These are phyloP conservation scores for Lapara coniferarum DNA, from an alignment of 2,888 invertebrate genomes.

Conservation along the genomic window DNA sequence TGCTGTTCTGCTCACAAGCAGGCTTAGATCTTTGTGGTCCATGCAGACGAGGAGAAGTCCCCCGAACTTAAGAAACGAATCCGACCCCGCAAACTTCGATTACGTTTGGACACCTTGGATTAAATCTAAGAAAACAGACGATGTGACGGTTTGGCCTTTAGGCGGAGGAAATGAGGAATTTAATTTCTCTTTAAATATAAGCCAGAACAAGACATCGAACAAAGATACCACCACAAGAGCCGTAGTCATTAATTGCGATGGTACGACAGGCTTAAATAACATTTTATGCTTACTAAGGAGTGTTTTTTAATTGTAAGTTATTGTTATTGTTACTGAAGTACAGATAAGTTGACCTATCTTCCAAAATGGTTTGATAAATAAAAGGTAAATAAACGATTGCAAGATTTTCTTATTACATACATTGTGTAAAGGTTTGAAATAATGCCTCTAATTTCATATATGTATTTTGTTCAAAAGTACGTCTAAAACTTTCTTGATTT, in stretches of 20 bases:
- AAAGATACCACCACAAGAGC: slow-evolving; percentile 48
- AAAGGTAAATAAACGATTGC: no score
- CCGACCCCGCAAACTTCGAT: slow-evolving; percentile 88
- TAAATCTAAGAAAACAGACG: slow-evolving; percentile 29
- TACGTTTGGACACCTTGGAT: slow-evolving; percentile 89
- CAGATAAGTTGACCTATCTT: neutral
- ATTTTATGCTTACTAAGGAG: slow-evolving; percentile 70
- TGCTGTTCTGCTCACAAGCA: slow-evolving; percentile 64
- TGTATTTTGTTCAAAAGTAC: no score
- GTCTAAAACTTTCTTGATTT: no score
- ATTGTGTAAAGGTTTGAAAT: no score
- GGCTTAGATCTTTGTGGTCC: slow-evolving; percentile 67
- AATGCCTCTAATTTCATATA: no score
- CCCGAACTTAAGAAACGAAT: slow-evolving; percentile 76
- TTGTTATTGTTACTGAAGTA: no score
- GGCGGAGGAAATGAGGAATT: slow-evolving; percentile 41
- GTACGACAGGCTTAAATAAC: slow-evolving; percentile 61
- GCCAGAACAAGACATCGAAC: slow-evolving; percentile 40
- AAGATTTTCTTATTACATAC: no score
- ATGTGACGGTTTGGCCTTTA: slow-evolving; percentile 32
- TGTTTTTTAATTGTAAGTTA: slow-evolving; percentile 53
- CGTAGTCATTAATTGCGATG: slow-evolving; percentile 58
- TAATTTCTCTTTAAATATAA: slow-evolving; percentile 46
- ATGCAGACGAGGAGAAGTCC: slow-evolving; percentile 78
- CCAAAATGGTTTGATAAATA: neutral